A percentile compares a stretch with the other conserved stretches of the same genome.
These are phyloP conservation scores for Odontophorus gujanensis DNA, from an alignment of 2,113 vertebrate species.

Conservation along the genomic window DNA sequence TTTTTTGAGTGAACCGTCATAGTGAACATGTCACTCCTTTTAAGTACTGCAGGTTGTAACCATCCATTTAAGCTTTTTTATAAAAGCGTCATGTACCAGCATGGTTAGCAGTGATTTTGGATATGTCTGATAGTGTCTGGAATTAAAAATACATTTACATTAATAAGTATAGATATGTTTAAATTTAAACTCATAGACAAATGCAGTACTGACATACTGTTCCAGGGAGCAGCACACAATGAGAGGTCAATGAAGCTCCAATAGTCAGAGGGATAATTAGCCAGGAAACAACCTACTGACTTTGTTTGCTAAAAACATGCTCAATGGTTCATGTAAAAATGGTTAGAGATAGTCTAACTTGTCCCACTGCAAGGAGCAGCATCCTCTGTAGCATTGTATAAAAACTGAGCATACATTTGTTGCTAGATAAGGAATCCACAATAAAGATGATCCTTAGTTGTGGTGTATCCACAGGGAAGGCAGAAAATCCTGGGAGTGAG, in stretches of 20 bases:
- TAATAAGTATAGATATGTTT: not conserved
- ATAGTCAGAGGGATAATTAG: not conserved
- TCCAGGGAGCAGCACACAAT: not conserved
- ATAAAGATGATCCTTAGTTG: not conserved
- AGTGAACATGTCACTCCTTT: not conserved
- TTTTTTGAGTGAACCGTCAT: not conserved
- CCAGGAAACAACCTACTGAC: not conserved
- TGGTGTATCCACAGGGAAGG: not conserved
- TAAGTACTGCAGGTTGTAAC: not conserved
- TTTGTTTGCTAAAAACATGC: not conserved
- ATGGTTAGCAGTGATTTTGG: not conserved
- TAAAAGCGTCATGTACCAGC: not conserved
- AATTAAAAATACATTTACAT: not conserved
- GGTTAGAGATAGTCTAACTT: not conserved
- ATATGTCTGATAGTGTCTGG: not conserved
- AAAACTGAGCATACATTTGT: not conserved
- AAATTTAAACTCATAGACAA: not conserved
- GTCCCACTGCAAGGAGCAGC: not conserved
- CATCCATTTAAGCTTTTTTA: not conserved
- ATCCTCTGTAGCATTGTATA: not conserved
- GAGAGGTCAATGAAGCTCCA: not conserved
- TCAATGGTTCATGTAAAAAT: not conserved
- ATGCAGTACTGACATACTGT: not conserved
- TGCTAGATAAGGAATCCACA: not conserved
- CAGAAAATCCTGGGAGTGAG: not conserved